Evolutionary conservation across 37 sponge, comb jelly and placozoan species (phyloP).

Genomic region (Tethya wilhelma): DNA sequence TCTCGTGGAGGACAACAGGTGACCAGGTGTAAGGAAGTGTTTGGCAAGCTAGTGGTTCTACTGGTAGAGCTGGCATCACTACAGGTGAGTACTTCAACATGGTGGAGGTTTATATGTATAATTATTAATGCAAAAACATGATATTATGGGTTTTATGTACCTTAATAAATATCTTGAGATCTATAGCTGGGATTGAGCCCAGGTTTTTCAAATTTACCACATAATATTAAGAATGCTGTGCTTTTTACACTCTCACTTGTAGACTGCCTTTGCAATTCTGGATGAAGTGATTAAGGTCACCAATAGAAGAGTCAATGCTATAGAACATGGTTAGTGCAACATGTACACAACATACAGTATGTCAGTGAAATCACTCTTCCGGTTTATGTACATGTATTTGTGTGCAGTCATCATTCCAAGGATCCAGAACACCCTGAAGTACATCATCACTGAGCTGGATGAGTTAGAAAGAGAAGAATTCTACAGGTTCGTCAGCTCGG

Average conservation of each 20-base stretch:
- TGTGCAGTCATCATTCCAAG: slow-evolving; percentile 89
- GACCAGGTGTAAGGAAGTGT: slow-evolving; percentile 91
- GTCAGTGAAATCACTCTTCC: too few species aligned
- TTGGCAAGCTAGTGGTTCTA: slow-evolving; percentile 87
- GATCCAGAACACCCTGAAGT: slow-evolving; percentile 87
- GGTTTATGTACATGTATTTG: neutral
- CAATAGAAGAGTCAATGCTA: slow-evolving; percentile 98
- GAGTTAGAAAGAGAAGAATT: slow-evolving; percentile 98
- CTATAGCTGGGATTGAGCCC: too few species aligned
- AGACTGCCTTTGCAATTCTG: slow-evolving; percentile 94
- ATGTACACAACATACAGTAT: neutral
- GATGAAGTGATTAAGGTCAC: slow-evolving; percentile 99
- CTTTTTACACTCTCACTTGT: too few species aligned
- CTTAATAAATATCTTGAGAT: too few species aligned
- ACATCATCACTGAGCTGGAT: slow-evolving; percentile 95
- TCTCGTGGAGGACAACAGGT: slow-evolving; percentile 96
- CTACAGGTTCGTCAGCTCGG: slow-evolving; percentile 78
- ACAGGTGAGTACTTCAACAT: slow-evolving; percentile 70
- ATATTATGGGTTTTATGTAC: too few species aligned
- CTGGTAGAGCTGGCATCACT: slow-evolving; percentile 94
- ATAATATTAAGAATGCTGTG: too few species aligned
- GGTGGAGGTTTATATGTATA: too few species aligned
- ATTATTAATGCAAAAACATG: too few species aligned
- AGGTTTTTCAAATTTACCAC: too few species aligned
- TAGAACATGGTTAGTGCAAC: slow-evolving; percentile 95